Evolutionary conservation across 2,113 vertebrate genomes (phyloP).

Genomic region (Vidua chalybeata): DNA sequence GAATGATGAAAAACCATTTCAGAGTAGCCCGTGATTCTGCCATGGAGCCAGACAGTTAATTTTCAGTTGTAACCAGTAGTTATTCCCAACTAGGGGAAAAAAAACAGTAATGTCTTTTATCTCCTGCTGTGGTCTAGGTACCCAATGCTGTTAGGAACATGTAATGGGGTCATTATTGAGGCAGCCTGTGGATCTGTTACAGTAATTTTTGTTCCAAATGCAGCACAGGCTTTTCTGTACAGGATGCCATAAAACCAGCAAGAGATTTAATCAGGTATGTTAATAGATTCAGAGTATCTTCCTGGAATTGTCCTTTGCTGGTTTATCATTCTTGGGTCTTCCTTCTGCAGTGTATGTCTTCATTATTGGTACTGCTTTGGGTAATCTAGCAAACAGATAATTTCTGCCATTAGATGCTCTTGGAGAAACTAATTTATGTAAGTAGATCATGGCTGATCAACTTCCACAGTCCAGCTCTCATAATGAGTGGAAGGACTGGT

Average conservation of each 20-base stretch:
- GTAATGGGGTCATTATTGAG: background rate
- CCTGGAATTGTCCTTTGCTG: background rate
- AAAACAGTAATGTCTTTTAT: background rate
- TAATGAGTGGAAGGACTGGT: background rate
- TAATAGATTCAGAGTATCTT: slow-evolving; percentile 3
- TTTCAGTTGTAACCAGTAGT: background rate
- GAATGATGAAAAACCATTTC: background rate
- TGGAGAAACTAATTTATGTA: background rate
- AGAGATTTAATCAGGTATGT: background rate
- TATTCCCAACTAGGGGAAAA: background rate
- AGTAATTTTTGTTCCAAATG: background rate
- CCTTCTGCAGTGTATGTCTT: background rate
- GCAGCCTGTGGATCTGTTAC: background rate
- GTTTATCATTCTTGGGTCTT: background rate
- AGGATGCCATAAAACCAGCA: slow-evolving; percentile 4
- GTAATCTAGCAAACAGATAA: background rate
- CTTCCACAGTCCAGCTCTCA: background rate
- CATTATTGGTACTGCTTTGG: background rate
- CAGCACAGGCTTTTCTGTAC: slow-evolving; percentile 7
- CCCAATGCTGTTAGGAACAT: background rate
- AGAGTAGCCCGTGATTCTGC: background rate
- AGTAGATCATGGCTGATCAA: background rate
- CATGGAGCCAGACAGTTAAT: background rate
- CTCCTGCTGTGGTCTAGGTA: background rate
- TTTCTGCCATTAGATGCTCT: background rate